Evolutionary conservation across 1,140 invertebrate genomes (phyloP).

Genomic region (Drosophila auraria): DNA sequence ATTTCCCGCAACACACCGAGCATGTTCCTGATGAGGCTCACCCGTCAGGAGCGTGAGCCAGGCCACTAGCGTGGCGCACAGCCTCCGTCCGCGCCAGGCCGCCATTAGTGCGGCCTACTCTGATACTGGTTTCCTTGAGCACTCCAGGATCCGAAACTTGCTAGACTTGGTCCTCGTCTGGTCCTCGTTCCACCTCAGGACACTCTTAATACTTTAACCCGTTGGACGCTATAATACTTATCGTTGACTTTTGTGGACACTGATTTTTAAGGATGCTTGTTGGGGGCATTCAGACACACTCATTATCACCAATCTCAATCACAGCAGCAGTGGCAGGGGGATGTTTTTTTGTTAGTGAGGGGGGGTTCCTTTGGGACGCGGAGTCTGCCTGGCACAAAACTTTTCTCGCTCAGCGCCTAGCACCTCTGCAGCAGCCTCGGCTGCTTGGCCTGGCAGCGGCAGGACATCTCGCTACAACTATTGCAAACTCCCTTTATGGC

Average conservation of each 20-base stretch:
- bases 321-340: slow-evolving; percentile 38
- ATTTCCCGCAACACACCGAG: not conserved
- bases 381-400: slow-evolving; percentile 35
- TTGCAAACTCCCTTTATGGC: slow-evolving; percentile 44
- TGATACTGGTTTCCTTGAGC: slow-evolving; percentile 23
- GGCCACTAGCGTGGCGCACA: slow-evolving; percentile 70
- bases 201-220: slow-evolving; percentile 31
- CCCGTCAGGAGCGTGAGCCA: slow-evolving; percentile 79
- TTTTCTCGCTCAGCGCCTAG: slow-evolving; percentile 73
- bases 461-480: slow-evolving; percentile 39
- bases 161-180: slow-evolving; percentile 5
- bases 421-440: slow-evolving; percentile 30
- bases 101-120: slow-evolving; percentile 64
- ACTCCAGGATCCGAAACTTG: slow-evolving; percentile 25
- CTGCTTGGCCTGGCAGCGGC: slow-evolving; percentile 18
- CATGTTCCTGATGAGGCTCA: slow-evolving; percentile 32
- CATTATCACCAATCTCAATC: slow-evolving; percentile 66
- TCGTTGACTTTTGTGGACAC: slow-evolving; percentile 20
- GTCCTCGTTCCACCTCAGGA: slow-evolving; percentile 25
- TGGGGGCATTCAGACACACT: slow-evolving; percentile 55
- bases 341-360: slow-evolving; percentile 5
- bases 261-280: slow-evolving; percentile 46
- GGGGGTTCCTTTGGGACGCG: slow-evolving; percentile 18
- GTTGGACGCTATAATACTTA: slow-evolving; percentile 44
- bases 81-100: slow-evolving; percentile 66